Evolutionary conservation across 1,140 invertebrate genomes (phyloP).

Genomic region (Hypsibius dujardini): DNA sequence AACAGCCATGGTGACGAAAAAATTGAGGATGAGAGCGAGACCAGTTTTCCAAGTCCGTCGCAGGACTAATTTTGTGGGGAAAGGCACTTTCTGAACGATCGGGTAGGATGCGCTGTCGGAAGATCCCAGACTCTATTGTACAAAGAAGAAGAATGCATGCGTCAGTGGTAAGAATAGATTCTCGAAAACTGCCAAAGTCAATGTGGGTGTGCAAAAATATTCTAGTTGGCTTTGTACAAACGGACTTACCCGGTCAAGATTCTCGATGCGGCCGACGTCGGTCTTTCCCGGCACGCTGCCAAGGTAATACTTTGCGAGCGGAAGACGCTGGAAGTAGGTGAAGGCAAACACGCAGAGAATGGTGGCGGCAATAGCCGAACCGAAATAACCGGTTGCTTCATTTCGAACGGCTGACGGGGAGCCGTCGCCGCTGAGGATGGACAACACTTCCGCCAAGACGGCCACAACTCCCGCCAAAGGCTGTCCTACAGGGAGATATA

Average conservation of each 20-base stretch:
- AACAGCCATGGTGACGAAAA: conserved; percentile 56
- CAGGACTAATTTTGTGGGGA: background rate
- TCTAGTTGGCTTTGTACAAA: too few relatives aligned
- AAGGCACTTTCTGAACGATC: background rate
- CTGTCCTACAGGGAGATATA: too few relatives aligned
- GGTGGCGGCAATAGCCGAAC: background rate
- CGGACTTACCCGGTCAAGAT: background rate
- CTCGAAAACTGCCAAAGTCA: too few relatives aligned
- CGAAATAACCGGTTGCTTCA: background rate
- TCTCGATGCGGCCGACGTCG: background rate
- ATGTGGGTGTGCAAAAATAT: too few relatives aligned
- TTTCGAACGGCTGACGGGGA: background rate
- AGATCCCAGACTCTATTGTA: too few relatives aligned
- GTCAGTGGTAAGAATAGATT: too few relatives aligned
- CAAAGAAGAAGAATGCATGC: too few relatives aligned
- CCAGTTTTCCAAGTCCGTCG: background rate
- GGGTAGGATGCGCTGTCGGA: too few relatives aligned
- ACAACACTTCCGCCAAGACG: background rate
- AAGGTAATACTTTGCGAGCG: background rate
- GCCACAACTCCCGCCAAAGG: background rate
- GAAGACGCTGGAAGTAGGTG: background rate
- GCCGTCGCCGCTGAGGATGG: background rate
- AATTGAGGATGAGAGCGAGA: conserved; percentile 36
- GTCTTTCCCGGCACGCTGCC: too few relatives aligned
- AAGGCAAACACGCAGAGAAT: background rate